phyloP scores from a whole-genome alignment of 2,113 vertebrate genomes.

The Naja naja region DNA sequence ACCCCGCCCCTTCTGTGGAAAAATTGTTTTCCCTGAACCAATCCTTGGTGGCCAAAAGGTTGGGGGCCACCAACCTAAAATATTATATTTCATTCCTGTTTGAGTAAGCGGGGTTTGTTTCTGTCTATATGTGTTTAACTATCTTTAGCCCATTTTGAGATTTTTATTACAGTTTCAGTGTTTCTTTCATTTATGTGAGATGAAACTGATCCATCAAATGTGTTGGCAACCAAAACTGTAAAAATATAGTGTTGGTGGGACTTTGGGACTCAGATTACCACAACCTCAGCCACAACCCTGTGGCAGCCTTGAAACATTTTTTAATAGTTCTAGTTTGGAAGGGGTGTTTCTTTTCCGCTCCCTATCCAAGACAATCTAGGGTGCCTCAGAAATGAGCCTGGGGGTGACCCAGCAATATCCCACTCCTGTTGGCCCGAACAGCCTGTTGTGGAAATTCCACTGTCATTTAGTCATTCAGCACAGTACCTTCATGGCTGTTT shows the following conservation, averaged over 20 bases:
- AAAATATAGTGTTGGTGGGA: neutral
- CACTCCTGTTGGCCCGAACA: neutral
- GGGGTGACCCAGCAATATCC: neutral
- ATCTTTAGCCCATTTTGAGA: neutral
- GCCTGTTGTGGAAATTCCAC: neutral
- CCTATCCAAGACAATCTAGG: neutral
- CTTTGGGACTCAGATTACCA: neutral
- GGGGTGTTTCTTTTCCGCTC: neutral
- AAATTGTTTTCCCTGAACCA: too few relatives aligned
- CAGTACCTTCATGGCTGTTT: neutral
- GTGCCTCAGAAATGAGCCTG: neutral
- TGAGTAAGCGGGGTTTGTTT: neutral
- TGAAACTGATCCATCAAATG: neutral
- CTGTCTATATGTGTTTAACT: neutral
- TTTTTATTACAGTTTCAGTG: neutral
- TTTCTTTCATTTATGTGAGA: neutral
- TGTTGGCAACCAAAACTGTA: neutral
- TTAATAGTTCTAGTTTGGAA: neutral
- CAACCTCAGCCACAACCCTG: neutral
- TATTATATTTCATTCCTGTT: neutral
- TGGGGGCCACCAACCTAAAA: neutral
- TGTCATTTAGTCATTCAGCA: neutral
- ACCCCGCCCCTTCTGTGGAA: too few relatives aligned
- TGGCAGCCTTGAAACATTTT: neutral
- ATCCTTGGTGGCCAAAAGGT: too few relatives aligned